Conservation (phyloP, 2,113 vertebrate species). For the Microtus richardsoni region DNA sequence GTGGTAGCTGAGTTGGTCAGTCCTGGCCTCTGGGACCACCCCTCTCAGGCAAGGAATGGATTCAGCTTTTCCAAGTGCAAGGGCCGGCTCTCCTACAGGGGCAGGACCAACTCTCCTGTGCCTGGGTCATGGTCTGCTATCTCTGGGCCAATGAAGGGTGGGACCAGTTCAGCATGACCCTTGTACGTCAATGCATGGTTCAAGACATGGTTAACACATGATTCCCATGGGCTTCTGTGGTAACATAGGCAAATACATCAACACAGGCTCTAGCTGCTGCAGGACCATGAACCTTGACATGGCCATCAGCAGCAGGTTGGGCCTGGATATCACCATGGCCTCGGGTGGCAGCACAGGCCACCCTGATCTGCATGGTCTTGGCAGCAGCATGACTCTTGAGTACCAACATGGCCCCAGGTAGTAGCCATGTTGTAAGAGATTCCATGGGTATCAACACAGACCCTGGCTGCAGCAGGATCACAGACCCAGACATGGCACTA, state of each 20-base stretch:
- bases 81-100: too few species aligned
- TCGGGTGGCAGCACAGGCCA: neutral
- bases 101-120: too few species aligned
- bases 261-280: neutral
- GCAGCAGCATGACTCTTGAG: neutral
- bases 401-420: neutral
- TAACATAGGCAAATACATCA: neutral
- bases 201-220: too few species aligned
- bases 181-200: too few species aligned
- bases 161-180: too few species aligned
- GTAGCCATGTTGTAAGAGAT: neutral
- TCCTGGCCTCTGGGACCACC: neutral
- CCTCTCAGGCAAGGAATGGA: too few species aligned
- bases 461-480: neutral
- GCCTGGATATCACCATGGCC: neutral
- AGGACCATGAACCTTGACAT: neutral
- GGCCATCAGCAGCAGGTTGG: neutral
- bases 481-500: neutral
- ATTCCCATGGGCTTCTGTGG: too few species aligned
- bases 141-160: neutral
- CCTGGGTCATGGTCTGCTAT: too few species aligned
- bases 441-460: neutral
- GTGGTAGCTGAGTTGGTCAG: neutral
- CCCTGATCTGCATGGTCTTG: neutral
- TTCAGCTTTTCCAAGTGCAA: neutral